These are phyloP conservation scores for Hylomyscus alleni DNA, from an alignment of 2,797 vertebrate genomes.

Conservation along the genomic window DNA sequence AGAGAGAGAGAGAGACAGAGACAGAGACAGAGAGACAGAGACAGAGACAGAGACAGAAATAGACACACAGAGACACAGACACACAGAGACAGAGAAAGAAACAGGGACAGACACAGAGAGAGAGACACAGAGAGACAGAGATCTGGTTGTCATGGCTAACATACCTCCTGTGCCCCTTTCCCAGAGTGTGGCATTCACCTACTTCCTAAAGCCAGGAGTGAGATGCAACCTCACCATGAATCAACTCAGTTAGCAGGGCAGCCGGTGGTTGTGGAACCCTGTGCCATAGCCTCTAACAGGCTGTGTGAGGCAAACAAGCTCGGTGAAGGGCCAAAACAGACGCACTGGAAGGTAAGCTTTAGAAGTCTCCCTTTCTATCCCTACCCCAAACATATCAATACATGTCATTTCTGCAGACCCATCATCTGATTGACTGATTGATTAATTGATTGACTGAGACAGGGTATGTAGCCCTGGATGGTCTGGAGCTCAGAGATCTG, in stretches of 20 bases:
- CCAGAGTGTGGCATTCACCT: neutral
- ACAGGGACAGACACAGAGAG: neutral
- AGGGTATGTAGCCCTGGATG: neutral
- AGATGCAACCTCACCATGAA: neutral
- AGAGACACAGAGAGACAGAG: neutral
- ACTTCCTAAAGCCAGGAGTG: neutral
- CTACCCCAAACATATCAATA: no score
- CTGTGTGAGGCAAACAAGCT: neutral
- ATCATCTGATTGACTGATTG: neutral
- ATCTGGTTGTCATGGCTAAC: neutral
- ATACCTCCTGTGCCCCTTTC: neutral
- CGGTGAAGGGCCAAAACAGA: neutral
- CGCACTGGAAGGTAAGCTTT: neutral
- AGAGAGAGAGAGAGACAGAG: no score
- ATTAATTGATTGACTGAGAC: neutral
- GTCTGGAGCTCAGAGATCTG: neutral
- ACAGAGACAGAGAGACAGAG: no score
- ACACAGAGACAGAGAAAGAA: neutral
- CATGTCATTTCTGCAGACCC: neutral
- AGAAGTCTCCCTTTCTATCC: neutral
- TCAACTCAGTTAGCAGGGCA: neutral
- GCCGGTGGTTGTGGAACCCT: rapidly evolving
- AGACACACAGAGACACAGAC: no score
- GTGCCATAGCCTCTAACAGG: no score
- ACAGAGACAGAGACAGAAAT: no score